Evolutionary conservation across 2,888 invertebrate species (phyloP).

Genomic region (Drosophila testacea): DNA sequence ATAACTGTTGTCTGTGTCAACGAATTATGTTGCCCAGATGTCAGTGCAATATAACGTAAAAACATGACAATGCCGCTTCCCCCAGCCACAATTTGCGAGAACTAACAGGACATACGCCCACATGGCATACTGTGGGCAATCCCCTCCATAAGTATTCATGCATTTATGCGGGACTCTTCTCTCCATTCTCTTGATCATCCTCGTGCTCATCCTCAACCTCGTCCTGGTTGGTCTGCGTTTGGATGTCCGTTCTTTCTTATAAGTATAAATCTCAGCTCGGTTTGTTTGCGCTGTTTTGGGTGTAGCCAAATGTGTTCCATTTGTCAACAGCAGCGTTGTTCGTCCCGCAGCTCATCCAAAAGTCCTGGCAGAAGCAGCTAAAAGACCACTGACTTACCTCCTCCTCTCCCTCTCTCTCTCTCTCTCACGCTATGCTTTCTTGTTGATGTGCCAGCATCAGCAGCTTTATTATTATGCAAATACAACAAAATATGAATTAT

Average conservation of each 20-base stretch:
- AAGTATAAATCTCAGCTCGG: conserved; percentile 54
- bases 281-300: conserved; percentile 50
- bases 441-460: conserved; percentile 59
- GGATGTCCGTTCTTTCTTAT: conserved; percentile 60
- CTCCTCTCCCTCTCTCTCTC: neutral
- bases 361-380: conserved; percentile 54
- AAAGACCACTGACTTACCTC: conserved; percentile 48
- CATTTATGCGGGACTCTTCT: conserved; percentile 56
- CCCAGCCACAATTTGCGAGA: neutral
- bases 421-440: conserved; percentile 7
- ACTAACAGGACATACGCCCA: conserved; percentile 17
- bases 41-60: conserved; percentile 68
- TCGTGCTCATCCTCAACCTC: neutral
- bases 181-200: neutral
- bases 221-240: conserved; percentile 2
- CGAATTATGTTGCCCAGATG: conserved; percentile 74
- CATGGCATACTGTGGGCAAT: conserved; percentile 23
- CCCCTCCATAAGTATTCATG: conserved; percentile 65
- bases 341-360: conserved; percentile 35
- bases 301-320: conserved; percentile 64
- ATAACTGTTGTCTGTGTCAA: conserved; percentile 53
- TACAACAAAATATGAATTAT: conserved; percentile 76
- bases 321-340: conserved; percentile 62
- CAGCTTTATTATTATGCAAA: conserved; percentile 76
- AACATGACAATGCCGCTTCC: conserved; percentile 66